Conservation (phyloP, 2,113 vertebrate genomes). For the Centrocercus urophasianus region DNA sequence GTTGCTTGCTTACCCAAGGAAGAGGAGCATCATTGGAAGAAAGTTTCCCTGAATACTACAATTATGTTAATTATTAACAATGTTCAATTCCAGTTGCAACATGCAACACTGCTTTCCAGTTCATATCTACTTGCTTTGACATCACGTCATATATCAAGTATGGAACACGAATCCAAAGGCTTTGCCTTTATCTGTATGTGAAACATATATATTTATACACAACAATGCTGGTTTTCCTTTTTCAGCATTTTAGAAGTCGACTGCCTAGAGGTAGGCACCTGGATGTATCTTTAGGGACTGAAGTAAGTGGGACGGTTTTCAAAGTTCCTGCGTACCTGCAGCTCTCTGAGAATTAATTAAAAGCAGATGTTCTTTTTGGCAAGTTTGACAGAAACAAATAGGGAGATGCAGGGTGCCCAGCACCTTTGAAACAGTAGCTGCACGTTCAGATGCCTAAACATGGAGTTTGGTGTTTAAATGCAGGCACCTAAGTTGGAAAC, state of each 20-base stretch:
- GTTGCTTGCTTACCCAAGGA: conserved; percentile 2
- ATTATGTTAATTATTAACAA: not conserved
- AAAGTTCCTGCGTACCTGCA: conserved; percentile 33
- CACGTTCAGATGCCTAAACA: not conserved
- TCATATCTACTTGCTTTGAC: conserved; percentile 5
- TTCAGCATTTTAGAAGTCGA: not conserved
- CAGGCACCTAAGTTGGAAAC: not conserved
- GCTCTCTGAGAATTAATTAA: not conserved
- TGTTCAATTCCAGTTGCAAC: not conserved
- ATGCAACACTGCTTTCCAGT: not conserved
- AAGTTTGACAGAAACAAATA: conserved; percentile 1
- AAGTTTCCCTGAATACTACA: not conserved
- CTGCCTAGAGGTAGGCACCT: conserved; percentile 59
- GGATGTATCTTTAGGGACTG: conserved; percentile 30
- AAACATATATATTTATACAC: not conserved
- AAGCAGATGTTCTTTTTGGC: conserved; percentile 63
- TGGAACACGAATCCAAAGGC: not conserved
- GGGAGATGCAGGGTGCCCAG: not conserved
- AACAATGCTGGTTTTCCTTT: not conserved
- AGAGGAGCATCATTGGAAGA: not conserved
- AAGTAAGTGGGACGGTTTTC: conserved; percentile 35
- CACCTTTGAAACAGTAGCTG: conserved; percentile 12
- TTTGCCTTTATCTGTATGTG: not conserved
- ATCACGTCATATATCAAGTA: not conserved
- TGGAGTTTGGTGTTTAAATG: not conserved